Base-by-base conservation (phyloP, 2,888 invertebrate species). In the Melieria crassipennis region DNA sequence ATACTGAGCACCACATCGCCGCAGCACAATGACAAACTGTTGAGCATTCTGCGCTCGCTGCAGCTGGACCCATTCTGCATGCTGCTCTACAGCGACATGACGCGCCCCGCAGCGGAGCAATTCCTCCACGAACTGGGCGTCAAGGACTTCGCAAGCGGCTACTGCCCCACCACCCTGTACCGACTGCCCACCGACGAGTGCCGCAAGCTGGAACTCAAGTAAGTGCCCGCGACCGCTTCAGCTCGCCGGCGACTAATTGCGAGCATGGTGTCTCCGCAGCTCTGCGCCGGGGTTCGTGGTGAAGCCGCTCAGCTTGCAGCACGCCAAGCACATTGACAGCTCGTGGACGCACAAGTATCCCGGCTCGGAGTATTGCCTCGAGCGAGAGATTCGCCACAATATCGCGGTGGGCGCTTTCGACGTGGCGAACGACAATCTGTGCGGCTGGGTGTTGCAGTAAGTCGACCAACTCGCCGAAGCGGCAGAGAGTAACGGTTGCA, bases 391-490 rank as follows among this genome's bases (percentile, higher is more conserved):
- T 7, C 61, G 70, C 7, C 71, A 73, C 64, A 79, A 75, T 65
- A 30, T 66, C 11, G 76, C 73, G 55, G 64, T 79, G 62, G 78
- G 77, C 4, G 74, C 74, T 7, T 79, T 75, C 55, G 71, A 74
- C 9, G 57, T 61, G 11, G 50, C 72, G 9, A 70, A 71, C 48
- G 74, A 70, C 10, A 70, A 77, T 42, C 61, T 79, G 6, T 72
- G 78, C 43, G 78, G 77, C 10, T 79, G 78, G 79, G 76, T 75
- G 60, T 61, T 78, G 4, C 70, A 73, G 79, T 79, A 46, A 46
- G 57, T 70, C 1, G 16, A 45, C 10, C 6, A 4, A n/a, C 3
- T 43, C 1, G n/a, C 2, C n/a, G 11, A 13, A 11, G n/a, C 13
- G 13, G n/a, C 13, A 52, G 5, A 52, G 11, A 11, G 6, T 13